Percentiles rank a stretch among this genome's conserved stretches.
phyloP scores from a whole-genome alignment of 1,140 invertebrate genomes.

The Limonius californicus region DNA sequence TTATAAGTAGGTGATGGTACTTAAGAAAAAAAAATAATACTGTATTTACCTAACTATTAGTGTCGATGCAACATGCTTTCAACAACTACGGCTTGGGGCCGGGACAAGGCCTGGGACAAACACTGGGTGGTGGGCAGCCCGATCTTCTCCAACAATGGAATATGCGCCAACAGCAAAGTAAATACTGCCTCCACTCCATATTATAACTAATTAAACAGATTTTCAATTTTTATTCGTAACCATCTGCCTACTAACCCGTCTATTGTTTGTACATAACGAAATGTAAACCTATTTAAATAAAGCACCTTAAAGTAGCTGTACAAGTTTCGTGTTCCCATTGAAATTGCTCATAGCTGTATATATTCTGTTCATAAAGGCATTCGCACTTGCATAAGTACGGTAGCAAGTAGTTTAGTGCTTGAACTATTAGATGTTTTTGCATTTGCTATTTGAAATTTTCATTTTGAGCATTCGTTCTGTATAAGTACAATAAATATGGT shows the following conservation, averaged over 20 bases:
- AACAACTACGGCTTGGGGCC: conserved; percentile 51
- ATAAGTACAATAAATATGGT: too few species aligned
- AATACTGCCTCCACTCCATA: conserved; percentile 34
- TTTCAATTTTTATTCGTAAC: neutral
- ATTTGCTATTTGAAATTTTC: too few species aligned
- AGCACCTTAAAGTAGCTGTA: too few species aligned
- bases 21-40: conserved; percentile 20
- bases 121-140: conserved; percentile 56
- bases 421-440: too few species aligned
- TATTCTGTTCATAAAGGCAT: too few species aligned
- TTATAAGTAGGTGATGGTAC: conserved; percentile 17
- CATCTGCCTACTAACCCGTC: neutral
- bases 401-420: too few species aligned
- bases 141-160: conserved; percentile 59
- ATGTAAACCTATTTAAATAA: too few species aligned
- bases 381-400: too few species aligned
- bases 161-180: conserved; percentile 47
- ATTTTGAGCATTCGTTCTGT: too few species aligned
- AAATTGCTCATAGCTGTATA: too few species aligned
- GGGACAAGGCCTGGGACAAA: conserved; percentile 52
- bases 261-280: neutral
- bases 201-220: neutral
- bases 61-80: conserved; percentile 55
- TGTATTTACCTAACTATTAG: conserved; percentile 29
- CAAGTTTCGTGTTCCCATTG: too few species aligned